Evolutionary conservation across 2,797 vertebrate species (phyloP).

Genomic region (Serranus cabrilla): DNA sequence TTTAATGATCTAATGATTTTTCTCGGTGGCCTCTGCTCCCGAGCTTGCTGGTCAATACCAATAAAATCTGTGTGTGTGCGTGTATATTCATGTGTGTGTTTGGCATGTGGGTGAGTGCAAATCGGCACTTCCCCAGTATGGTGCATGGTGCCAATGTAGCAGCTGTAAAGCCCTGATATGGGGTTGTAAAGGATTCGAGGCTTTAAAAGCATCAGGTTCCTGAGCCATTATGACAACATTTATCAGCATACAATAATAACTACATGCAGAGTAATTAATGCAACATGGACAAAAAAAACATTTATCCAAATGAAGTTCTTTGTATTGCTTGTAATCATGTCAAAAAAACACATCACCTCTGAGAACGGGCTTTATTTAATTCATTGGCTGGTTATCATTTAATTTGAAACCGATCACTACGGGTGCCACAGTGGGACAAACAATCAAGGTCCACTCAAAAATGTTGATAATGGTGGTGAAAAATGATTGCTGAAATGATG

Average conservation of each 20-base stretch:
- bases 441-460: not conserved
- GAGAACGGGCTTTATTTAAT: not conserved
- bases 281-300: not conserved
- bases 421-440: not conserved
- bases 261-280: not conserved
- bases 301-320: not conserved
- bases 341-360: not conserved
- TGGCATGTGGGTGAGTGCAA: constrained; percentile 14
- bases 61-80: constrained; percentile 14
- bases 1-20: constrained; percentile 52
- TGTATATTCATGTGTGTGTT: constrained; percentile 5
- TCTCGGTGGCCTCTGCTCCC: constrained; percentile 21
- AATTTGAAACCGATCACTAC: not conserved
- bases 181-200: constrained; percentile 15
- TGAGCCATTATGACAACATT: constrained; percentile 7
- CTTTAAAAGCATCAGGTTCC: constrained; percentile 15
- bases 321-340: not conserved
- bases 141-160: not conserved
- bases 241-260: not conserved
- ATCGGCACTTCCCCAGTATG: constrained; percentile 2
- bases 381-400: not conserved
- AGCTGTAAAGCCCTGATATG: constrained; percentile 46
- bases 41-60: constrained; percentile 37
- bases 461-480: not conserved
- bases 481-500: not conserved